These are phyloP conservation scores for Fregata magnificens DNA, from an alignment of 2,113 vertebrate species.

Conservation along the genomic window DNA sequence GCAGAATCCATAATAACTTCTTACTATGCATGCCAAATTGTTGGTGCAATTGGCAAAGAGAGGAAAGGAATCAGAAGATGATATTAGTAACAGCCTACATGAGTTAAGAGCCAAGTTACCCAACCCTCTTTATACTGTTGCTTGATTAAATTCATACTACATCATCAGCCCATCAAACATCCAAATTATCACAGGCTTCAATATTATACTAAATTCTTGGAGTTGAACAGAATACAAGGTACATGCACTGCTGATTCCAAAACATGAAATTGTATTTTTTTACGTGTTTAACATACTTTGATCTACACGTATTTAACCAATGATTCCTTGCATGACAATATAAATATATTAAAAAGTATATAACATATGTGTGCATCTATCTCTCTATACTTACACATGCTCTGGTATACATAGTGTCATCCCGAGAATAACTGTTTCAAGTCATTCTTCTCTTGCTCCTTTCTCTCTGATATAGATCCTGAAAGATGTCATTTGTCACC, in stretches of 20 bases:
- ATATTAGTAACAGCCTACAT: background rate
- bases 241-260: background rate
- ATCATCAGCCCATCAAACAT: background rate
- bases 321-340: background rate
- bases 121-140: background rate
- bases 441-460: background rate
- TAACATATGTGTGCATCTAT: background rate
- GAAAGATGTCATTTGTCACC: background rate
- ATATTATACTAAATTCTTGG: background rate
- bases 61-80: background rate
- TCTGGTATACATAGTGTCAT: background rate
- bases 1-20: conserved; percentile 39
- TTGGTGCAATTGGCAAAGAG: background rate
- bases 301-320: background rate
- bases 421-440: background rate
- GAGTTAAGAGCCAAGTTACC: background rate
- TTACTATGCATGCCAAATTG: conserved; percentile 9
- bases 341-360: background rate
- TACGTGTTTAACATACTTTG: background rate
- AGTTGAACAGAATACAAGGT: background rate
- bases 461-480: background rate
- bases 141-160: conserved; percentile 27
- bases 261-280: background rate
- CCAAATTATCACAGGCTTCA: background rate
- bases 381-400: background rate